These are phyloP conservation scores for Alentia gelatinosa DNA, from an alignment of 2,888 invertebrate species.

Conservation along the genomic window DNA sequence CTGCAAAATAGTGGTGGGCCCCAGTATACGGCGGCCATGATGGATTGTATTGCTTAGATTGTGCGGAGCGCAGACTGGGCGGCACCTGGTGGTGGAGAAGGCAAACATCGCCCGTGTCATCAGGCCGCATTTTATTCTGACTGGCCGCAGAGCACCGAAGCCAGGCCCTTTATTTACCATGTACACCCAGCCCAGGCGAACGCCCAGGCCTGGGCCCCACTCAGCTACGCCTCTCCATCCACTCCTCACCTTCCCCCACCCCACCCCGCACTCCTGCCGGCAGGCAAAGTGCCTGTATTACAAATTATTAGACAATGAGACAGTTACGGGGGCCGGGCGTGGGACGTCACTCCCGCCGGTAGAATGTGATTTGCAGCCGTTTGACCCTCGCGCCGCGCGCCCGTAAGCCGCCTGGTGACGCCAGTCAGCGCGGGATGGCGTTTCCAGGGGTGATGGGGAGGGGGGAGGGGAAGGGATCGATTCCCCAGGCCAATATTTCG, in stretches of 20 bases:
- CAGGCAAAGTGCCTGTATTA: constrained; percentile 30
- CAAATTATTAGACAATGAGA: constrained; percentile 53
- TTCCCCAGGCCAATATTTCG: neutral
- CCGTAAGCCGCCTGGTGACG: neutral
- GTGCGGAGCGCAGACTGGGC: constrained; percentile 39
- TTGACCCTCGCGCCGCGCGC: constrained; percentile 1
- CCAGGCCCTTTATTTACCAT: neutral
- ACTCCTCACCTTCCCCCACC: neutral
- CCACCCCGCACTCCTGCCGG: neutral
- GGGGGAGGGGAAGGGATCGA: constrained; percentile 1
- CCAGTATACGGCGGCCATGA: neutral
- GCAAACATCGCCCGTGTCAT: constrained; percentile 16
- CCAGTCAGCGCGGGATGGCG: neutral
- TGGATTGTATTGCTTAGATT: constrained; percentile 29
- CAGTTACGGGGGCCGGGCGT: neutral
- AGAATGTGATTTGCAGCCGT: constrained; percentile 35
- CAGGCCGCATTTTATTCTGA: neutral
- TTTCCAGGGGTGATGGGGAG: neutral
- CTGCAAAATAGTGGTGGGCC: too few relatives aligned
- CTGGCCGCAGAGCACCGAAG: too few relatives aligned
- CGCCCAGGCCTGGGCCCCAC: neutral
- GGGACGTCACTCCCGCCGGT: neutral
- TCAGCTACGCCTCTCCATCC: neutral
- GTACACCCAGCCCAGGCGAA: neutral
- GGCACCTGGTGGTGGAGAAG: constrained; percentile 18